phyloP scores from a whole-genome alignment of 2,888 invertebrate species.

The Cantharis flavilabris region DNA sequence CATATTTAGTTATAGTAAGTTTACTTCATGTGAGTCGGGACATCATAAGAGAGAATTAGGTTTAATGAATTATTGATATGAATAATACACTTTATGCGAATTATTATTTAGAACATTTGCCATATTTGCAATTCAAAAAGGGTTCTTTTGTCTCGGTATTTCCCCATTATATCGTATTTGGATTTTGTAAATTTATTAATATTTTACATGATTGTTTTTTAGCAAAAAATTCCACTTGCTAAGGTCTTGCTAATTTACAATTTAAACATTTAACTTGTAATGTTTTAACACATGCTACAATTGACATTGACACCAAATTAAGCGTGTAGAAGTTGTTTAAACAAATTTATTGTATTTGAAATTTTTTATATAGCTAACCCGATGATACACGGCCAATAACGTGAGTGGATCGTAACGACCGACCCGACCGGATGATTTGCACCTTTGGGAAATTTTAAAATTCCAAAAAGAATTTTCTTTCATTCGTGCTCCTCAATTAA shows the following conservation, averaged over 20 bases:
- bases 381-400: not conserved
- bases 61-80: slow-evolving; percentile 25
- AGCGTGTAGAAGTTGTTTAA: not conserved
- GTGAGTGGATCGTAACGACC: not conserved
- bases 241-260: not conserved
- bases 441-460: not conserved
- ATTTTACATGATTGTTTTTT: not conserved
- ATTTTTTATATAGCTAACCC: not conserved
- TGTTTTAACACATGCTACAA: not conserved
- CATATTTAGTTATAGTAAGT: slow-evolving; percentile 27
- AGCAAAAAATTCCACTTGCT: not conserved
- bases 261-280: not conserved
- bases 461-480: no score
- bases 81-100: slow-evolving; percentile 11
- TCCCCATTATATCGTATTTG: no score
- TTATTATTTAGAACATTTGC: slow-evolving; percentile 1
- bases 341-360: not conserved
- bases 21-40: slow-evolving; percentile 29
- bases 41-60: slow-evolving; percentile 21
- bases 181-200: not conserved
- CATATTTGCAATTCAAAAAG: not conserved
- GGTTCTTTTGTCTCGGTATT: not conserved
- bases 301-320: not conserved
- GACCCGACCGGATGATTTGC: not conserved
- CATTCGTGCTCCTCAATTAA: no score